Conservation (phyloP, 2,888 invertebrate genomes). For the Drosophila lacicola region DNA sequence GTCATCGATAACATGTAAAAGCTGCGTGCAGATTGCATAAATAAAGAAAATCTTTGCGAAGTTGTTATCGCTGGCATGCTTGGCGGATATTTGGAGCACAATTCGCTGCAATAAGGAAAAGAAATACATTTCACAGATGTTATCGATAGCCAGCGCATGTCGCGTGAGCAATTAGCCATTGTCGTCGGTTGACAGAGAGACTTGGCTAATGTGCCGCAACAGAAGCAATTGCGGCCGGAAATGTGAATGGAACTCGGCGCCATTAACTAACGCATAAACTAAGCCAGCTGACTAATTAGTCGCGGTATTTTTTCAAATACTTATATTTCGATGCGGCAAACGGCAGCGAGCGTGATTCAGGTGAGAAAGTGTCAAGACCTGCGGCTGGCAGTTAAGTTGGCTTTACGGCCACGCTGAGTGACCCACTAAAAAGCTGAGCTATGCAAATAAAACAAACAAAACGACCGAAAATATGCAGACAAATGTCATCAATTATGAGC, state of each 20-base stretch:
- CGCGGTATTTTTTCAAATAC: conserved; percentile 1
- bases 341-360: conserved; percentile 57
- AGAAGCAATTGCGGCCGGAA: conserved; percentile 23
- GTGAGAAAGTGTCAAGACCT: conserved; percentile 69
- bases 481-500: conserved; percentile 71
- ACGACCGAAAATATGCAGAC: conserved; percentile 12
- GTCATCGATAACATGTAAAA: conserved; percentile 7
- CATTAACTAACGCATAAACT: conserved; percentile 12
- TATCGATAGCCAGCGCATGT: not conserved
- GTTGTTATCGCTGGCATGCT: no score
- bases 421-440: conserved; percentile 35
- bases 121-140: not conserved
- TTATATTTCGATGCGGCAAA: conserved; percentile 1
- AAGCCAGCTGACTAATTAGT: conserved; percentile 40
- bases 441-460: conserved; percentile 15
- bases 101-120: not conserved
- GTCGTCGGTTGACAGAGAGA: conserved; percentile 1
- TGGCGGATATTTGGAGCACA: no score
- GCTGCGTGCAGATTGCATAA: no score
- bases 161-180: not conserved
- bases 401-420: conserved; percentile 31
- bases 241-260: conserved; percentile 26
- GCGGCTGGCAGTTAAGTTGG: conserved; percentile 19
- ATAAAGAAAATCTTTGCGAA: no score
- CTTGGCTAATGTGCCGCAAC: conserved; percentile 20